Evolutionary conservation across 2,888 invertebrate genomes (phyloP).

Genomic region (Hemaris fuciformis): DNA sequence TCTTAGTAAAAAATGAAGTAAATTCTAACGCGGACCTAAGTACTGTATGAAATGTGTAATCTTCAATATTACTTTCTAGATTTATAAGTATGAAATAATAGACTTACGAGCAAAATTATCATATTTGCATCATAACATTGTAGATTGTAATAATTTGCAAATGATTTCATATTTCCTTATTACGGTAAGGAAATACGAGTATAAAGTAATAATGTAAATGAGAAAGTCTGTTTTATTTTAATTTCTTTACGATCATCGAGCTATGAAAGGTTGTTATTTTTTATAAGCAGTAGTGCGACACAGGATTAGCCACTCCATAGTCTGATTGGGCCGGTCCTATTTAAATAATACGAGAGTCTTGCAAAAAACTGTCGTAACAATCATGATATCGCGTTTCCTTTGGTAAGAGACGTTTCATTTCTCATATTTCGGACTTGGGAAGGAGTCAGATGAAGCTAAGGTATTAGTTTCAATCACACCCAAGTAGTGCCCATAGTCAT

Average conservation of each 20-base stretch:
- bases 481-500: not conserved
- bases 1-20: too few relatives aligned
- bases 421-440: not conserved
- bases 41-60: too few relatives aligned
- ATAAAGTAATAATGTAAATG: not conserved
- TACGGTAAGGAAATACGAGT: too few relatives aligned
- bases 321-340: too few relatives aligned
- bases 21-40: too few relatives aligned
- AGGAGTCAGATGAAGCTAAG: not conserved
- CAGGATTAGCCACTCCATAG: too few relatives aligned
- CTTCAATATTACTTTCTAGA: not conserved
- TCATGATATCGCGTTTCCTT: too few relatives aligned
- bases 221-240: not conserved
- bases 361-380: too few relatives aligned
- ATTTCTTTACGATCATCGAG: not conserved
- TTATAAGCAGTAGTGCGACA: too few relatives aligned
- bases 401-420: too few relatives aligned
- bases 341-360: too few relatives aligned
- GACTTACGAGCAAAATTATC: not conserved
- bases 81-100: not conserved
- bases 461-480: not conserved
- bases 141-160: not conserved
- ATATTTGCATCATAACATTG: not conserved
- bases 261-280: not conserved
- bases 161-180: not conserved